A percentile compares a stretch with the other conserved stretches of the same genome.
Conservation (phyloP, 2,888 invertebrate species). For the Allolobophora icterica region DNA sequence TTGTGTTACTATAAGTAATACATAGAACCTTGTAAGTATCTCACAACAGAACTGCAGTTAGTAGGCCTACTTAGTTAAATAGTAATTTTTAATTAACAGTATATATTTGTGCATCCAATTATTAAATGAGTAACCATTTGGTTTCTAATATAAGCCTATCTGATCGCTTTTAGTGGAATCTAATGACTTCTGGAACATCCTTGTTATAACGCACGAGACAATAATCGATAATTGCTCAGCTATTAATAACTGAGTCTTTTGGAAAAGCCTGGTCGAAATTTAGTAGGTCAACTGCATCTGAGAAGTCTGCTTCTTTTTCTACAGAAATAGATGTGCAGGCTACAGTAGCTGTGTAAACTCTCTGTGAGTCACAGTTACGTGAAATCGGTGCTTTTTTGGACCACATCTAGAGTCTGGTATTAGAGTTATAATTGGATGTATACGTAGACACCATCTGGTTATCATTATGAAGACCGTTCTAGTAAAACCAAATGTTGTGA, state of each 20-base stretch:
- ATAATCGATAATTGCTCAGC: neutral
- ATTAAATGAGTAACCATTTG: neutral
- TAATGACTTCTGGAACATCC: neutral
- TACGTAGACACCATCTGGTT: neutral
- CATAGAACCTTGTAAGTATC: too few relatives aligned
- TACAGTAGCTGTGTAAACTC: neutral
- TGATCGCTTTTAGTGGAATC: neutral
- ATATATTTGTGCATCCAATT: neutral
- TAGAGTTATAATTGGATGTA: neutral
- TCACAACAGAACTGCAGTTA: too few relatives aligned
- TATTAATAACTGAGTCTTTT: neutral
- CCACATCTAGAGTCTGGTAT: neutral
- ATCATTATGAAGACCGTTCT: neutral
- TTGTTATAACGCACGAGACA: neutral
- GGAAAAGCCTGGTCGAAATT: neutral
- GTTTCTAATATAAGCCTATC: too few relatives aligned
- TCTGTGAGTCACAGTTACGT: neutral
- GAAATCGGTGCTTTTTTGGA: neutral
- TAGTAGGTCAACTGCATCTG: neutral
- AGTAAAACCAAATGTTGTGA: neutral
- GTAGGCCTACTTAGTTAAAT: neutral
- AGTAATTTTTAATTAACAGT: neutral
- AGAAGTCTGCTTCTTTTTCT: neutral
- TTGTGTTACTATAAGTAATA: neutral
- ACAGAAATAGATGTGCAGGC: neutral